A percentile compares a stretch with the other conserved stretches of the same genome.
Conservation (phyloP, 2,113 vertebrate species). For the Forbesichthys papilliferus region DNA sequence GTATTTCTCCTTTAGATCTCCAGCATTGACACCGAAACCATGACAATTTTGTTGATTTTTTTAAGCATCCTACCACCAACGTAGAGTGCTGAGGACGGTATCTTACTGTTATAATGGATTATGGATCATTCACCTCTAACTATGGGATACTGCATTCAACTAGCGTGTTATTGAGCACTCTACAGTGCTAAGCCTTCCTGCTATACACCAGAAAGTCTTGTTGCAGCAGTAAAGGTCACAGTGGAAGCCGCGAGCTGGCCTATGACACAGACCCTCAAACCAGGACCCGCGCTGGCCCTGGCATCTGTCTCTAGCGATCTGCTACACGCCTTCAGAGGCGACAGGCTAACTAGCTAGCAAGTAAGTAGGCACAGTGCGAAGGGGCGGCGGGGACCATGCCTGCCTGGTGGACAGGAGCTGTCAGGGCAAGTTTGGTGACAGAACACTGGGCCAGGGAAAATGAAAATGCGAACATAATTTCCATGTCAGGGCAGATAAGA, state of each 20-base stretch:
- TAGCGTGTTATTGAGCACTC: slow-evolving; percentile 31
- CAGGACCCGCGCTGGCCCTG: slow-evolving; percentile 67
- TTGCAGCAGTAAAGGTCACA: slow-evolving; percentile 74
- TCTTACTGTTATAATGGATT: slow-evolving; percentile 17
- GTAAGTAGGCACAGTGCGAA: slow-evolving; percentile 52
- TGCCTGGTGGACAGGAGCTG: slow-evolving; percentile 80
- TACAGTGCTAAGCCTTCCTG: slow-evolving; percentile 42
- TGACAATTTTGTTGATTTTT: slow-evolving; percentile 7
- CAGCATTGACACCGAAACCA: neutral
- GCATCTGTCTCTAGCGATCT: slow-evolving; percentile 80
- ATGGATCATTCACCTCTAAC: slow-evolving; percentile 37
- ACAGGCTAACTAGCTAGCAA: slow-evolving; percentile 73
- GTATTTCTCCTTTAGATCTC: slow-evolving; percentile 18
- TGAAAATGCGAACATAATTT: slow-evolving; percentile 84
- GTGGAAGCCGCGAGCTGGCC: slow-evolving; percentile 62
- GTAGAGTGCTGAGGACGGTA: slow-evolving; percentile 7
- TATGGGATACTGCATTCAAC: slow-evolving; percentile 21
- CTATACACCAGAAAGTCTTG: slow-evolving; percentile 52
- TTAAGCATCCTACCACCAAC: neutral
- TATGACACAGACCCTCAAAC: slow-evolving; percentile 74
- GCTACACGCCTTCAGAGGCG: slow-evolving; percentile 52
- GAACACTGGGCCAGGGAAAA: slow-evolving; percentile 73
- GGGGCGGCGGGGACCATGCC: slow-evolving; percentile 33
- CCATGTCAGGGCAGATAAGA: slow-evolving; percentile 73
- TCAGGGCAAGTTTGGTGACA: slow-evolving; percentile 76